Evolutionary conservation across 2,113 vertebrate genomes (phyloP).

Genomic region (Myrmophylax atrothorax): DNA sequence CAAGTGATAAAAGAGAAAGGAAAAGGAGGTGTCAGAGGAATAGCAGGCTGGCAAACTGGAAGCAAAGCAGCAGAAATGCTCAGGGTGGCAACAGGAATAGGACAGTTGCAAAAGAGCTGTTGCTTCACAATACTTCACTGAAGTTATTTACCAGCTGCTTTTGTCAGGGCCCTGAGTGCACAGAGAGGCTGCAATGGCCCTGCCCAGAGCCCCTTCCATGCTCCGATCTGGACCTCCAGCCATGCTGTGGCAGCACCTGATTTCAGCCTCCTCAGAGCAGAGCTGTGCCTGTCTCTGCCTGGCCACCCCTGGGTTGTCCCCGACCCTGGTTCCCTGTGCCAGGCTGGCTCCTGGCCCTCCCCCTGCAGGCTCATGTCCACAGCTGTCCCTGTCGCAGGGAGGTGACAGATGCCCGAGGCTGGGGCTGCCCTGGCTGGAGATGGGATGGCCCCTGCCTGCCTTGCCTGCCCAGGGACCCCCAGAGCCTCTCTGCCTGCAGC

Average conservation of each 20-base stretch:
- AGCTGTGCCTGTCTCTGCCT: background rate
- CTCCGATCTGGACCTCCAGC: background rate
- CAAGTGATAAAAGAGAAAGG: background rate
- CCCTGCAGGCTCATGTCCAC: background rate
- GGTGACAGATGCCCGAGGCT: fast-evolving
- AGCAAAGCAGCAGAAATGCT: background rate
- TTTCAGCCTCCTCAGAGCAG: background rate
- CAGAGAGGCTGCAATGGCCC: background rate
- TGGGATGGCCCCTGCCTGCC: background rate
- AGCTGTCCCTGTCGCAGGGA: background rate
- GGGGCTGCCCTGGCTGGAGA: background rate
- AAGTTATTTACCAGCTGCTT: background rate
- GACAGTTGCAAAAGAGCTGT: background rate
- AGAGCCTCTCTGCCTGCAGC: fast-evolving
- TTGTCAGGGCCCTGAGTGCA: background rate
- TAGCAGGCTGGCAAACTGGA: background rate
- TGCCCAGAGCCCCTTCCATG: background rate
- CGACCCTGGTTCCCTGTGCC: fast-evolving
- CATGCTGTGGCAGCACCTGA: no score
- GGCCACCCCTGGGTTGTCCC: background rate
- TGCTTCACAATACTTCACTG: background rate
- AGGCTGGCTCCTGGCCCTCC: fast-evolving
- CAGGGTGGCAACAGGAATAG: fast-evolving
- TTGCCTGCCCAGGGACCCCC: background rate
- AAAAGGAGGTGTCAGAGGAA: background rate